Conservation (phyloP, 2,888 invertebrate genomes). For the Plusia festucae region DNA sequence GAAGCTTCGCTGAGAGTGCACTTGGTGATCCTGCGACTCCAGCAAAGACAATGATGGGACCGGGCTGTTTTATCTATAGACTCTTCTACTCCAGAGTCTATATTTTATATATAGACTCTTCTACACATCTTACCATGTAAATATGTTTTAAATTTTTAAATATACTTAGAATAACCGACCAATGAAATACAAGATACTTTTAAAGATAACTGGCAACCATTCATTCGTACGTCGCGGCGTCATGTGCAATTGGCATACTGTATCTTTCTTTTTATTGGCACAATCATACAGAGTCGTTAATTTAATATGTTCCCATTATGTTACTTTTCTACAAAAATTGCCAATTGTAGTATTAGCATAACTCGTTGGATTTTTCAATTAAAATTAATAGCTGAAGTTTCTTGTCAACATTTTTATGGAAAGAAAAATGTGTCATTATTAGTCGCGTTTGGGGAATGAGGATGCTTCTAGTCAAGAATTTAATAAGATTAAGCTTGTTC, state of each 20-base stretch:
- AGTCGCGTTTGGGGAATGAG: neutral
- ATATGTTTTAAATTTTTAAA: too few relatives aligned
- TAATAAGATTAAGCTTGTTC: neutral
- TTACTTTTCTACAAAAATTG: neutral
- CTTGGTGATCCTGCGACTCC: too few relatives aligned
- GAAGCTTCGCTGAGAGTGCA: too few relatives aligned
- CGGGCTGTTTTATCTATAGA: too few relatives aligned
- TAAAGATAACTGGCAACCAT: neutral
- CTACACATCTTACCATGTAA: too few relatives aligned
- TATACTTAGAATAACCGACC: too few relatives aligned
- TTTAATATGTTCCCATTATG: conserved; percentile 5
- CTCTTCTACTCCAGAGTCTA: too few relatives aligned
- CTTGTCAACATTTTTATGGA: neutral
- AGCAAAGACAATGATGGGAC: too few relatives aligned
- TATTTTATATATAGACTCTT: too few relatives aligned
- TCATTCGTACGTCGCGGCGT: neutral
- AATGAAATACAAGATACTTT: too few relatives aligned
- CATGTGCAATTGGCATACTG: neutral
- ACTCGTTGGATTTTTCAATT: neutral
- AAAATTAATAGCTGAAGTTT: neutral
- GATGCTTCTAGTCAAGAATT: neutral
- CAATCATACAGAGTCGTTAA: neutral
- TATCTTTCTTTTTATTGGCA: neutral
- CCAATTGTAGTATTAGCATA: neutral
- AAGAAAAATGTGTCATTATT: neutral